These are phyloP conservation scores for Conger conger DNA, from an alignment of 2,113 vertebrate genomes.

Conservation along the genomic window DNA sequence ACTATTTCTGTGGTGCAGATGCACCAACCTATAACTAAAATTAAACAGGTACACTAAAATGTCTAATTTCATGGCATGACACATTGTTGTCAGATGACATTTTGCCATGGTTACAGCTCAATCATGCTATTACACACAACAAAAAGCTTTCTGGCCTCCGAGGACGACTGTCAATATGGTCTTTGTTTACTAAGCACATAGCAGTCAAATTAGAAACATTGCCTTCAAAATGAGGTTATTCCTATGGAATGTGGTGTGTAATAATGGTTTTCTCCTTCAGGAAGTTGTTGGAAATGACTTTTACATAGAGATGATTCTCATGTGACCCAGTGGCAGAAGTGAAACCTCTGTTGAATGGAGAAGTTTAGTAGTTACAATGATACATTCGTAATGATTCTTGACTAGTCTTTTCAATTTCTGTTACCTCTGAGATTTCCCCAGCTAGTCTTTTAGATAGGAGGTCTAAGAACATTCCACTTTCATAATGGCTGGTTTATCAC, in stretches of 20 bases:
- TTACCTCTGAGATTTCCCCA: not conserved
- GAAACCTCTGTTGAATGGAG: not conserved
- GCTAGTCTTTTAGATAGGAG: not conserved
- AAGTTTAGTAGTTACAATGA: not conserved
- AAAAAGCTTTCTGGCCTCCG: not conserved
- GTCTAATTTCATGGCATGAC: not conserved
- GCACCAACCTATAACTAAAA: not conserved
- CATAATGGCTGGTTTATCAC: too few species aligned
- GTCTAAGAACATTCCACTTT: too few species aligned
- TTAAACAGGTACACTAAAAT: not conserved
- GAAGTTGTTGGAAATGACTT: not conserved
- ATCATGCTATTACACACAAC: not conserved
- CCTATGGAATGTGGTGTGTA: not conserved
- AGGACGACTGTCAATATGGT: slow-evolving; percentile 5
- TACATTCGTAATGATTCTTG: not conserved
- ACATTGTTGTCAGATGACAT: not conserved
- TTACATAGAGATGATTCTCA: not conserved
- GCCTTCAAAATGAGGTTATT: slow-evolving; percentile 2
- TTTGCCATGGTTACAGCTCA: slow-evolving; percentile 1
- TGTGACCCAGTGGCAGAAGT: not conserved
- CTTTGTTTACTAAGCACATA: slow-evolving; percentile 2
- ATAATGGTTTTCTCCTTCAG: not conserved
- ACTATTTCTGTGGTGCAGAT: not conserved
- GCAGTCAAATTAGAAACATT: not conserved
- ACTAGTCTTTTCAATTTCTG: not conserved